phyloP scores from a whole-genome alignment of 2,888 invertebrate genomes.

The Acleris holmiana region DNA sequence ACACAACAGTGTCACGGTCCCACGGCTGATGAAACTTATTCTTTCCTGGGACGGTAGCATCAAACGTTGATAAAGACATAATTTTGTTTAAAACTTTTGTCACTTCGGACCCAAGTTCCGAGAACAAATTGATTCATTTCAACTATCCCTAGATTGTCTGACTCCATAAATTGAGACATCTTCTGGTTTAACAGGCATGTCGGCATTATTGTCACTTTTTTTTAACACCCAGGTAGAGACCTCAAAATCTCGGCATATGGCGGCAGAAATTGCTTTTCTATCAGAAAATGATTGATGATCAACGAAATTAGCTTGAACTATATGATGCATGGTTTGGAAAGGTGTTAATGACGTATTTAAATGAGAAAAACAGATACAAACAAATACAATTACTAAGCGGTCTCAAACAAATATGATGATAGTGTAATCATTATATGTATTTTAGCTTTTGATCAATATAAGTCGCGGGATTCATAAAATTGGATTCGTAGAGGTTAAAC shows the following conservation, averaged over 20 bases:
- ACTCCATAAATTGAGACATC: slow-evolving; percentile 79
- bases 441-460: too few species aligned
- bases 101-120: slow-evolving; percentile 48
- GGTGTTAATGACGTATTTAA: slow-evolving; percentile 65
- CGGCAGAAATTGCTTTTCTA: slow-evolving; percentile 67
- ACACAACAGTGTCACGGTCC: slow-evolving; percentile 39
- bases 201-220: slow-evolving; percentile 75
- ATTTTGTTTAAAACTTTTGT: slow-evolving; percentile 56
- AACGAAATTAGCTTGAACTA: slow-evolving; percentile 67
- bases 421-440: too few species aligned
- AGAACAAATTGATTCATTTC: slow-evolving; percentile 59
- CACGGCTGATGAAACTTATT: slow-evolving; percentile 39
- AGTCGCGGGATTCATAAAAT: too few species aligned
- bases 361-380: slow-evolving; percentile 48
- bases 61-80: slow-evolving; percentile 58
- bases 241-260: slow-evolving; percentile 60
- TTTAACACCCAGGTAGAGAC: slow-evolving; percentile 70
- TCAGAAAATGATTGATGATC: slow-evolving; percentile 73
- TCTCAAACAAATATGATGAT: background rate
- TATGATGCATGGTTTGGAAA: slow-evolving; percentile 58
- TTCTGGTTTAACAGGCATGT: slow-evolving; percentile 69
- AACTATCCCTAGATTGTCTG: slow-evolving; percentile 40
- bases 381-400: too few species aligned
- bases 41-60: slow-evolving; percentile 49
- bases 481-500: too few species aligned